Conservation (phyloP, 2,113 vertebrate genomes). For the Oreochromis aureus region DNA sequence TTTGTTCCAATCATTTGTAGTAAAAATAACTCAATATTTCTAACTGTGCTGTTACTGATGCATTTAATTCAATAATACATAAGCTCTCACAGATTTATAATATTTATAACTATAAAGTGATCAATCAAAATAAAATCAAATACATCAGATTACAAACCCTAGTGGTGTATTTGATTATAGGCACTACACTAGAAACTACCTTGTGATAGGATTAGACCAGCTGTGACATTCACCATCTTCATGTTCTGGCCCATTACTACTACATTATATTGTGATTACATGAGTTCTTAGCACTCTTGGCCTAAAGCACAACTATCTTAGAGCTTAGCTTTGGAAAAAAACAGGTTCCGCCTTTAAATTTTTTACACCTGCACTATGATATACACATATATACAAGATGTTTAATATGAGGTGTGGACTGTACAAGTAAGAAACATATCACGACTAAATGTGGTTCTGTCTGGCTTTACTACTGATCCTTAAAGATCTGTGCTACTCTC, state of each 20-base stretch:
- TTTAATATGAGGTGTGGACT: not conserved
- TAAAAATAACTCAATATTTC: not conserved
- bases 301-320: not conserved
- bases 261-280: not conserved
- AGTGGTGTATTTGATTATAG: not conserved
- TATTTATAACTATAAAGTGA: not conserved
- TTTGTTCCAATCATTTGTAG: not conserved
- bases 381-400: not conserved
- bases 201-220: not conserved
- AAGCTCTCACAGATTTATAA: not conserved
- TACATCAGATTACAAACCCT: not conserved
- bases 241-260: not conserved
- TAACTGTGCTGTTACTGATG: not conserved
- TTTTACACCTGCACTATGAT: not conserved
- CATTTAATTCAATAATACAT: not conserved
- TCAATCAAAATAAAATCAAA: not conserved
- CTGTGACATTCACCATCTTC: not conserved
- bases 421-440: not conserved
- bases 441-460: not conserved
- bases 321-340: accelerated
- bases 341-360: not conserved
- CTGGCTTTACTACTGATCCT: not conserved
- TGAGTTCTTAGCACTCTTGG: not conserved
- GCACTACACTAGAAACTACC: not conserved
- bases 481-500: not conserved